Base-by-base conservation (phyloP, 1,140 invertebrate genomes). In the Microplitis mediator region DNA sequence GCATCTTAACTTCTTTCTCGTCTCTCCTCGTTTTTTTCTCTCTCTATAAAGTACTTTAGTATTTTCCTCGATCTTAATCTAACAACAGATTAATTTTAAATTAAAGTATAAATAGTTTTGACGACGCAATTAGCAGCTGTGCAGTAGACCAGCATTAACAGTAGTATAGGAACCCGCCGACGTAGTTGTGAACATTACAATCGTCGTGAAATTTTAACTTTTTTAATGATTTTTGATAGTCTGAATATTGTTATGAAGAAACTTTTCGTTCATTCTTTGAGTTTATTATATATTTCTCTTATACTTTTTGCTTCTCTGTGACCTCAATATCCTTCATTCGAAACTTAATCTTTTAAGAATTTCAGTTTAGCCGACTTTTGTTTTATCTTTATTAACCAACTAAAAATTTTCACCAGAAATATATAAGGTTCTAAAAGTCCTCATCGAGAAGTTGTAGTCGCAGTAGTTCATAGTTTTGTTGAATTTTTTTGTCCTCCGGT, bases 1-100 rank as follows among this genome's bases (percentile, higher is more conserved):
- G 78, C 76, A 78, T 79, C 74, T 78, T 74, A 72, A 56, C 72
- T 75, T 77, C 69, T 54, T 64, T 67, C 56, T 70, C 39, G 39
- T 9, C 52, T 23, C 23, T 23, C 23, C 23, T 23, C 23, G 23
- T 23, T 23, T 23, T 23, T 45, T 45, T 11, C 39, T 11, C 39
- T 45, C 5, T 45, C 39, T 9, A 4, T 9, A 45, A 45, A 45
- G 6, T 45, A 45, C 6, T 45, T 45, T 8, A 9, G 6, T 45
- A 11, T 45, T 45, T 45, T 45, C 8, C 4, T 45, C 8, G 5
- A 9, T 45, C 39, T 45, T 58, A 58, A 58, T 58, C 56, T 58
- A 58, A 23, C 14, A 58, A 58, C 56, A 58, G 16, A 31, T 58
- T 58, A 58, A 58, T 31, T 58, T 58, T 11, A 31, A 58, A 58